Conservation (phyloP, 2,113 vertebrate genomes). For the Perca fluviatilis region DNA sequence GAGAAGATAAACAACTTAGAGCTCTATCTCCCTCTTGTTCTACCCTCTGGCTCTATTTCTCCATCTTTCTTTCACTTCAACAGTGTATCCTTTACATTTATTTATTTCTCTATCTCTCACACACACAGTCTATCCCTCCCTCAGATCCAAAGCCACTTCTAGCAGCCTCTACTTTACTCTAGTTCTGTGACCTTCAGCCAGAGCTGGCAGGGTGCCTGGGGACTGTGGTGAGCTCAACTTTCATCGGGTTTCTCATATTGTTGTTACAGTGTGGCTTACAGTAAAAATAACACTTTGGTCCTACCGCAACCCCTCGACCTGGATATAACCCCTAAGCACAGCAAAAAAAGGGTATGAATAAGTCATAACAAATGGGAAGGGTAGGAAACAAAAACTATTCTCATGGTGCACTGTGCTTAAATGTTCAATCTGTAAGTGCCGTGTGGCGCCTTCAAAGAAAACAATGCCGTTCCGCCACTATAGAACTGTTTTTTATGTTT, state of each 20-base stretch:
- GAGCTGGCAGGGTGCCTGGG: constrained; percentile 68
- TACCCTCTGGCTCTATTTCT: neutral
- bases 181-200: constrained; percentile 70
- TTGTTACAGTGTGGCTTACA: constrained; percentile 82
- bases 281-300: constrained; percentile 82
- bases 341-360: constrained; percentile 62
- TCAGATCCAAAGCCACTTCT: constrained; percentile 47
- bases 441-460: constrained; percentile 30
- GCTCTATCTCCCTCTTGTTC: neutral
- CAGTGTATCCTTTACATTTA: constrained; percentile 21
- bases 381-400: constrained; percentile 38
- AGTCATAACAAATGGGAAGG: constrained; percentile 60
- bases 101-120: constrained; percentile 1
- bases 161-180: constrained; percentile 34
- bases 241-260: constrained; percentile 77
- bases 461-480: neutral
- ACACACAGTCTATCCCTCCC: neutral
- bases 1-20: constrained; percentile 39
- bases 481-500: constrained; percentile 1
- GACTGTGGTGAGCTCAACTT: constrained; percentile 79
- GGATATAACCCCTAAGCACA: constrained; percentile 68
- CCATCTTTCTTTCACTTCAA: constrained; percentile 3
- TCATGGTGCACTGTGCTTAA: constrained; percentile 13
- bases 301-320: constrained; percentile 75
- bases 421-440: constrained; percentile 15